Evolutionary conservation across 2,113 vertebrate genomes (phyloP), one percentile per base, ranked within the genome.

Genomic region (Physeter macrocephalus): DNA sequence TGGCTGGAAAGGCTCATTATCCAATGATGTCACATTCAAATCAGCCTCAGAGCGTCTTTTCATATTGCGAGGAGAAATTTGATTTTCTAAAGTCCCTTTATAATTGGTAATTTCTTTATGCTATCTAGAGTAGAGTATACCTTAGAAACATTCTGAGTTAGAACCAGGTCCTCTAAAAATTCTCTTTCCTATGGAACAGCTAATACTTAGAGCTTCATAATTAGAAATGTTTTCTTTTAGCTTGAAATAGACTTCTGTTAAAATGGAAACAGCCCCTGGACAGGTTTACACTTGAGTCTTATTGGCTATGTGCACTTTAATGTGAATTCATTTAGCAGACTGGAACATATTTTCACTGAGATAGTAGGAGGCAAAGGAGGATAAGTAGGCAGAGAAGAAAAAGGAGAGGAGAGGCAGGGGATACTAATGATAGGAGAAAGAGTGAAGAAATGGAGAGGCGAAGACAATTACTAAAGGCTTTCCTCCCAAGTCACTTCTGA

Each of bases 181-280:
- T 61, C 34, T 81, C 36, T 86, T 97, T 90, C 23, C 43, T 81
- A 41, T 61, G n/a, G 25, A 91, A 41, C 6, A 91, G 61, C 31
- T 92, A 66, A 85, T 69, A 78, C 39, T 36, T 84, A 64, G 34
- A 78, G 27, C 36, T 83, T 93, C 72, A 86, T 34, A 87, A 64
- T 75, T 78, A 83, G 54, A 78, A 59, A 3, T 72, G 74, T 83
- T 62, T 94, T 72, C 21, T 25, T 80, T 82, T 85, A 77, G 31
- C 46, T 78, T 93, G 78, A 97, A 90, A 52, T 59, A 93, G 92
- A 91, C 52, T 90, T 82, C 52, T 84, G 39, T 88, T 88, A 62
- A 94, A 96, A 94, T 41, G 43, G 81, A 84, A 94, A 92, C 29
- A 52, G 41, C 29, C 25, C 52, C 62, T 67, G 15, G 10, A 61